Evolutionary conservation across 2,888 invertebrate species (phyloP).

Genomic region (Nemotelus pantherinus): DNA sequence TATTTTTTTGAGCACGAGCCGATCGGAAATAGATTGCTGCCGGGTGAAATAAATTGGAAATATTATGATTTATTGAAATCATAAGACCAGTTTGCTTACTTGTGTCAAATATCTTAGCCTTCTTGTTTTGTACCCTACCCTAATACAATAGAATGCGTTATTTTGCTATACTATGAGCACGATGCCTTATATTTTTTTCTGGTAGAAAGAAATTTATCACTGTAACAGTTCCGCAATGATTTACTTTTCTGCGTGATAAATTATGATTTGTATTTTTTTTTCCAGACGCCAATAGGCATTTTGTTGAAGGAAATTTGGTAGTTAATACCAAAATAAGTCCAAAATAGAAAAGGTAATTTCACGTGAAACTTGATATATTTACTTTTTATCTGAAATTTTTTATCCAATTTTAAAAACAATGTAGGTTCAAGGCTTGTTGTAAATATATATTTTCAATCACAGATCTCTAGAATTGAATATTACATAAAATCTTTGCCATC

Average conservation of each 20-base stretch:
- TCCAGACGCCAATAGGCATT: constrained; percentile 8
- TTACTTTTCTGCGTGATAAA: constrained; percentile 42
- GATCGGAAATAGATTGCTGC: not conserved
- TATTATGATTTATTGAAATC: constrained; percentile 15
- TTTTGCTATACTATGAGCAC: too few species aligned
- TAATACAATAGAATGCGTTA: not conserved
- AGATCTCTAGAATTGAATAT: too few species aligned
- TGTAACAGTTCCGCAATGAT: constrained; percentile 29
- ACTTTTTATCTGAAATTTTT: too few species aligned
- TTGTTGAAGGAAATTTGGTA: not conserved
- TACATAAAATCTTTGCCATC: too few species aligned
- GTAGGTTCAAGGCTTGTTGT: too few species aligned
- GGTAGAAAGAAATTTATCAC: constrained; percentile 27
- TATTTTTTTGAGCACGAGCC: not conserved
- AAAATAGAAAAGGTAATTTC: too few species aligned
- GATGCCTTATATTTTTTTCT: too few species aligned
- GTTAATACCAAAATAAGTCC: not conserved
- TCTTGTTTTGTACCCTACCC: not conserved
- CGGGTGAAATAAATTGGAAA: constrained; percentile 17
- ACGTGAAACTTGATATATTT: too few species aligned
- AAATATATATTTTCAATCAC: too few species aligned
- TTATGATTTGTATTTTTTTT: constrained; percentile 26
- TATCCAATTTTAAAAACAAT: too few species aligned
- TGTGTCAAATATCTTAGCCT: not conserved
- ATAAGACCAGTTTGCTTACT: not conserved